phyloP scores from a whole-genome alignment of 2,113 vertebrate species.

The Loxodonta africana region DNA sequence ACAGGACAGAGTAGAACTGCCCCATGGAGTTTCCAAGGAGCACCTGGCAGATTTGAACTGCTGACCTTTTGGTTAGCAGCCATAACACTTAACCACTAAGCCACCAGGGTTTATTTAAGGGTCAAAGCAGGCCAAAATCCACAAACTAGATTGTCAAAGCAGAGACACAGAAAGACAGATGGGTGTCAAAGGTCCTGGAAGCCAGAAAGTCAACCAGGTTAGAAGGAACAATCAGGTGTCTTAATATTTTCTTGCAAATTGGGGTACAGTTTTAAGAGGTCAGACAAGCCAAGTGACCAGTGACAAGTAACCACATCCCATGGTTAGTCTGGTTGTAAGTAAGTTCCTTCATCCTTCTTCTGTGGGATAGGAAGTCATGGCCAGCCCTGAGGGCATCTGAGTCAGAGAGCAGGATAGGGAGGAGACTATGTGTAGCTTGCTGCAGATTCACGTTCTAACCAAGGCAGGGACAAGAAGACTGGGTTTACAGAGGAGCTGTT shows the following conservation, averaged over 20 bases:
- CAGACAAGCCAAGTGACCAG: background rate
- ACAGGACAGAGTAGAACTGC: no score
- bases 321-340: background rate
- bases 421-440: background rate
- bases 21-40: no score
- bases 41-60: no score
- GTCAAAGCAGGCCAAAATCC: background rate
- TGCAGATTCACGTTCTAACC: background rate
- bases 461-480: background rate
- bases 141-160: background rate
- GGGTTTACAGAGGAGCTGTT: background rate
- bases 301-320: background rate
- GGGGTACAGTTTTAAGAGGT: background rate
- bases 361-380: background rate
- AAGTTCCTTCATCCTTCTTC: background rate
- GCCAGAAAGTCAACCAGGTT: background rate
- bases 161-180: background rate
- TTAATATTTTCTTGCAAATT: constrained; percentile 9
- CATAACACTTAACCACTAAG: no score
- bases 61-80: no score
- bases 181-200: background rate
- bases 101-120: background rate
- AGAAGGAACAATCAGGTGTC: background rate
- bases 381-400: background rate
- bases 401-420: background rate